Evolutionary conservation across 2,888 invertebrate species (phyloP), one percentile per base, ranked within the genome.

Genomic region (Metopia argyrocephala): DNA sequence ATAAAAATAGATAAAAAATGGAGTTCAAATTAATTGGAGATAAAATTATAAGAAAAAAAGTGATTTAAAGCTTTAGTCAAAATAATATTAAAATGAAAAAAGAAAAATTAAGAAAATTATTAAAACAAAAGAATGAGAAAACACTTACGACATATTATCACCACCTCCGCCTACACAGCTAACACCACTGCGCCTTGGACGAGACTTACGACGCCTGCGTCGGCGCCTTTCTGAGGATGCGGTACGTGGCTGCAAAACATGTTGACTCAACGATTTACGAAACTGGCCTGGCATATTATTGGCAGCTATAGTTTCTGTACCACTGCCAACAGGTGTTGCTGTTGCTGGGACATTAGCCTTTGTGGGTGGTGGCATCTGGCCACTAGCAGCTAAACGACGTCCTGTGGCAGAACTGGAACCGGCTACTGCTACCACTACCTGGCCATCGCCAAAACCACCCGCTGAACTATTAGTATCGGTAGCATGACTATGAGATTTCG

Each of bases 151-250:
- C 89, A 89, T 89, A 82, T 87, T 89, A 84, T 87, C 87, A 12
- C 83, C 83, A 9, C 85, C 85, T 69, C 88, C 88, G 6, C 87
- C 85, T 5, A 87, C 88, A 74, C 88, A 88, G 80, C 89, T 89
- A 82, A 89, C 86, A 3, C 89, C 89, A 80, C 85, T 86, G 18
- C 90, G 87, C 62, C 90, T 86, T 45, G 90, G 88, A 2, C 90
- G 87, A 65, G 90, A 89, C 80, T 90, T 90, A 31, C 89, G 87
- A 9, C 90, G 85, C 27, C 90, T 85, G 38, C 89, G 87, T 50
- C 90, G 85, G 5, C 90, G 85, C 5, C 90, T 86, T 76, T 90
- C 90, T 38, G 90, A 90, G 7, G 90, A 90, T 2, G 90, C 89
- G 48, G 90, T 90, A 69, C 89, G 89, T 23, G 88, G 87, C 57